Evolutionary conservation across 2,888 invertebrate species (phyloP).

Genomic region (Diarsia brunnea): DNA sequence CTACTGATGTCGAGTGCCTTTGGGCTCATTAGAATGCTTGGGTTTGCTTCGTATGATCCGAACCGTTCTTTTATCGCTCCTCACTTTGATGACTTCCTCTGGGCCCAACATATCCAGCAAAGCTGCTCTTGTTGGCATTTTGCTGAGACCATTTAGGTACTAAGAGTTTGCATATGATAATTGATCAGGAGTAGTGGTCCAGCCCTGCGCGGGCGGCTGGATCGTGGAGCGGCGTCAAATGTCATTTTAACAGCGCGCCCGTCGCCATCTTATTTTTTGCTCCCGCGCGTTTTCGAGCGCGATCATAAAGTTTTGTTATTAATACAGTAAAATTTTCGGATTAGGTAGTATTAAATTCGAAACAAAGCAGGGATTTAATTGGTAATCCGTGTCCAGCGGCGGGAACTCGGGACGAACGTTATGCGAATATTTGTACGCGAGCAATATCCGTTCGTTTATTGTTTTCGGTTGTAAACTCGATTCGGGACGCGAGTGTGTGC

Average conservation of each 20-base stretch:
- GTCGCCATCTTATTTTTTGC: slow-evolving; percentile 80
- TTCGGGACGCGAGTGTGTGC: slow-evolving; percentile 62
- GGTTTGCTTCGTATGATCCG: not conserved
- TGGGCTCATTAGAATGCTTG: not conserved
- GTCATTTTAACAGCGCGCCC: slow-evolving; percentile 83
- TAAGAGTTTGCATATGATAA: not conserved
- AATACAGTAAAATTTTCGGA: slow-evolving; percentile 89
- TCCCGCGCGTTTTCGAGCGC: slow-evolving; percentile 80
- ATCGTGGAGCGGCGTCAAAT: slow-evolving; percentile 76
- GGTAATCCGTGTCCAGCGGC: slow-evolving; percentile 79
- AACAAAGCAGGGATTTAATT: slow-evolving; percentile 89
- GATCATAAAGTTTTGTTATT: slow-evolving; percentile 88
- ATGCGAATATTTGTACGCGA: slow-evolving; percentile 66
- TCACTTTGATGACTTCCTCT: not conserved
- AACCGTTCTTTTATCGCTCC: not conserved
- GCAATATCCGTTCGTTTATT: slow-evolving; percentile 75
- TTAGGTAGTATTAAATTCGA: slow-evolving; percentile 89
- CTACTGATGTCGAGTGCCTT: not conserved
- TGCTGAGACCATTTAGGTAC: not conserved
- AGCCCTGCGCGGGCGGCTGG: slow-evolving; percentile 54
- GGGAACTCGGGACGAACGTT: slow-evolving; percentile 34
- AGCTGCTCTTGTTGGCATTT: not conserved
- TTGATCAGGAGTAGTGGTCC: not conserved
- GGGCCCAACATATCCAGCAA: too few relatives aligned
- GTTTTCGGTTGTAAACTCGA: slow-evolving; percentile 75